Evolutionary conservation across 2,113 vertebrate genomes (phyloP).

Genomic region (Suncus etruscus): DNA sequence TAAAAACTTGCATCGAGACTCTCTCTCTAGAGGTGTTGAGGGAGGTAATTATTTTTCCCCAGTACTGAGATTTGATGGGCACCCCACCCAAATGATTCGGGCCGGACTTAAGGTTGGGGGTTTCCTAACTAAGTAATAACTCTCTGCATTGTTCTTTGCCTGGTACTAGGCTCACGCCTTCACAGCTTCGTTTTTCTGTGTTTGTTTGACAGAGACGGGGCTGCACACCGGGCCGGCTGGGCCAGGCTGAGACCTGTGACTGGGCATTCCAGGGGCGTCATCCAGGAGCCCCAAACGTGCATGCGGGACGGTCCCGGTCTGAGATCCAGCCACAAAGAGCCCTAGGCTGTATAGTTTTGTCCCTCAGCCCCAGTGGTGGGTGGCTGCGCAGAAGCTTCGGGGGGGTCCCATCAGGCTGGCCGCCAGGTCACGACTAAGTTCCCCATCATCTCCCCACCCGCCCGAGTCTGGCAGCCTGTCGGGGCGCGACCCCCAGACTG

Average conservation of each 20-base stretch:
- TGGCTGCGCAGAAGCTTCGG: neutral
- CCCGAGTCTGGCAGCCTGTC: no score
- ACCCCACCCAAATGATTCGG: no score
- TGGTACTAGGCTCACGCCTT: neutral
- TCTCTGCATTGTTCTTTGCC: neutral
- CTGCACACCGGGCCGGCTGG: neutral
- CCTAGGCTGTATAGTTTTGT: neutral
- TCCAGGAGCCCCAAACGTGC: neutral
- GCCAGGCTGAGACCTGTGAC: neutral
- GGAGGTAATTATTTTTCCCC: no score
- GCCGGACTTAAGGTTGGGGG: no score
- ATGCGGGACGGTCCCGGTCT: neutral
- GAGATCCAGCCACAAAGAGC: conserved; percentile 21
- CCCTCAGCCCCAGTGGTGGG: neutral
- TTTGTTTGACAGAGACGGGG: neutral
- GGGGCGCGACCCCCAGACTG: neutral
- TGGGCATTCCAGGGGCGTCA: neutral
- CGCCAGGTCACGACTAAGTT: neutral
- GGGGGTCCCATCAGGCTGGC: neutral
- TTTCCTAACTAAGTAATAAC: neutral
- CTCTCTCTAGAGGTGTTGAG: no score
- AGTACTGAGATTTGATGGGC: no score
- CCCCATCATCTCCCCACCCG: no score
- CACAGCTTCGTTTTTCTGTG: neutral
- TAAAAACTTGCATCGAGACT: no score